Conservation (phyloP, 2,113 vertebrate genomes). For the Bufo bufo region DNA sequence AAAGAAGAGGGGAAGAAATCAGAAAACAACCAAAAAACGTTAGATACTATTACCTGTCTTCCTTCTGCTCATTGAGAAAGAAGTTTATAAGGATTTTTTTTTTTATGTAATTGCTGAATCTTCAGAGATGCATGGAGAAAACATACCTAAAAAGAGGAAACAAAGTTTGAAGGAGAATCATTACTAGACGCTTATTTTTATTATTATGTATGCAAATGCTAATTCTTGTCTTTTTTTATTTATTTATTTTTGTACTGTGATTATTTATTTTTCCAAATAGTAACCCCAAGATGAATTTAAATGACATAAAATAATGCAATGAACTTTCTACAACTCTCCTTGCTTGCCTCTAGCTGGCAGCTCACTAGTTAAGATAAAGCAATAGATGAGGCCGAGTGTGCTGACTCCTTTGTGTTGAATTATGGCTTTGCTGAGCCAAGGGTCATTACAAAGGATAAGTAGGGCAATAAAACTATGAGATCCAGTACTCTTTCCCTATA, state of each 20-base stretch:
- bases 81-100: background rate
- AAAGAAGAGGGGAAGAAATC: background rate
- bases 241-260: background rate
- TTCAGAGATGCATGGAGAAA: background rate
- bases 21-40: background rate
- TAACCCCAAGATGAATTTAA: background rate
- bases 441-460: slow-evolving; percentile 63
- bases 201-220: background rate
- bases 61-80: background rate
- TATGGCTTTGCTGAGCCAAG: slow-evolving; percentile 62
- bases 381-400: slow-evolving; percentile 25
- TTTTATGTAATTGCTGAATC: background rate
- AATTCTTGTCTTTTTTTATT: background rate
- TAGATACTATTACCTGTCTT: background rate
- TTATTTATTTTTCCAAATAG: background rate
- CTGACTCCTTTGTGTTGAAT: slow-evolving; percentile 63
- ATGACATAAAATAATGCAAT: background rate
- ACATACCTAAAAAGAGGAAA: slow-evolving; percentile 1
- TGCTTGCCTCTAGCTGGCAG: background rate
- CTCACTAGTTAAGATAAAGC: slow-evolving; percentile 39
- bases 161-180: background rate
- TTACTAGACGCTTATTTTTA: no score
- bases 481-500: slow-evolving; percentile 60
- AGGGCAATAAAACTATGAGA: slow-evolving; percentile 63
- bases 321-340: background rate